Evolutionary conservation across 2,888 invertebrate species (phyloP), one percentile per base, ranked within the genome.

Genomic region (Clivina fossor): DNA sequence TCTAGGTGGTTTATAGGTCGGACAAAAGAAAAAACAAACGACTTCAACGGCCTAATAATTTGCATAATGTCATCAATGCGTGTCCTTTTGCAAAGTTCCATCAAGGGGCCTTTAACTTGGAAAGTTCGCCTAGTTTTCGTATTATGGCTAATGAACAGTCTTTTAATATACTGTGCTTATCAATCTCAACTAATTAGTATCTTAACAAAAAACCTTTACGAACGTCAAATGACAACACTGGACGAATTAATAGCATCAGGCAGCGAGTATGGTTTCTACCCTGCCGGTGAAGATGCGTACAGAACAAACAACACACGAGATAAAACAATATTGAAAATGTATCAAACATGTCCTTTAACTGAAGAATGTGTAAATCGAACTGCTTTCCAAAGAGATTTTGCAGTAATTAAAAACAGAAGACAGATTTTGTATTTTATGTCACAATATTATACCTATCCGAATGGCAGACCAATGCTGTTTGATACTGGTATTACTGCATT

Each of bases 361-460:
- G 28, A 20, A 16, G 47, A 48, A 48, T 48, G 47, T n/a, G 35
- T 48, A 3, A 33, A 48, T 35, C 11, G 47, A 24, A 35, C 47
- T 11, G 47, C 47, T 8, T 48, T 20, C 13, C 19, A 48, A 13
- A 33, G 49, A 28, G 40, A 49, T 49, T 49, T 38, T 28, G 49
- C 49, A 5, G 13, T 40, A 8, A 40, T 49, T 19, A 49, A 49
- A 7, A 49, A 49, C 28, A 30, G 28, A 19, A 24, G 49, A 37
- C 38, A 49, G 9, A 30, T 49, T 8, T 18, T 20, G 18, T 11
- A 38, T 49, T 49, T 16, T 3, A 38, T 49, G 15, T 38, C 49
- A 1, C 9, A 4, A 9, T 15, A 49, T 16, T 49, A 30, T 19
- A 49, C 49, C 3, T 9, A 18, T 16, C 24, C 26, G 1, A 28